Evolutionary conservation across 2,888 invertebrate species (phyloP), one percentile per base, ranked within the genome.

Genomic region (Amblyteles armatorius): DNA sequence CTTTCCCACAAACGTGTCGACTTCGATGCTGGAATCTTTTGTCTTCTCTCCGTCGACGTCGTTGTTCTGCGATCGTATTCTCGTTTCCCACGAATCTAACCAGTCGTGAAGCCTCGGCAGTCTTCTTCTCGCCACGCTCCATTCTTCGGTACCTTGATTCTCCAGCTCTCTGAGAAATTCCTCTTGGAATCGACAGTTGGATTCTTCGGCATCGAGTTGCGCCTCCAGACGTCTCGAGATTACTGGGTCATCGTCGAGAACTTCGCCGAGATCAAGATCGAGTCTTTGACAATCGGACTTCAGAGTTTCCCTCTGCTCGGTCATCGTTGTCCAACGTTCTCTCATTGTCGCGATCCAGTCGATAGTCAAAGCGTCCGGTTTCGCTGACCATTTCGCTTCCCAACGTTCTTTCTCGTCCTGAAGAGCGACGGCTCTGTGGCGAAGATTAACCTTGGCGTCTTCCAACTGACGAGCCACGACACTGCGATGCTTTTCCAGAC

Each of bases 1-100:
- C 94, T 92, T 97, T 96, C 87, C 91, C 1, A 94, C 91, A n/a
- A 91, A 92, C 0, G 93, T 93, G 26, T 92, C 90, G 13, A 88
- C 76, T 11, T 88, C 87, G 11, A 81, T 50, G 33, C 65, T 79
- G 2, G 82, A 3, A 19, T 26, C 77, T 4, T 89, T 83, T 5
- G 84, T 84, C 11, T 69, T 50, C 2, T 84, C 78, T 0, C 78
- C 65, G 19, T 76, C 69, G 3, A 82, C 85, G 69, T 86, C 82
- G 57, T 86, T 87, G 1, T 81, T 73, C 6, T 92, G 89, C 3
- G 90, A 82, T 3, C 87, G 89, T 22, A 94, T 90, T 78, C 92
- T 90, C 13, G 84, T 90, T 40, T 93, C 90, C 94, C 93, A 94
- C 0, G 93, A 93, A 76, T 93, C 93, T 7, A 94, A 86, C 93